Conservation (phyloP, 2,888 invertebrate genomes). For the Ferrisia virgata region DNA sequence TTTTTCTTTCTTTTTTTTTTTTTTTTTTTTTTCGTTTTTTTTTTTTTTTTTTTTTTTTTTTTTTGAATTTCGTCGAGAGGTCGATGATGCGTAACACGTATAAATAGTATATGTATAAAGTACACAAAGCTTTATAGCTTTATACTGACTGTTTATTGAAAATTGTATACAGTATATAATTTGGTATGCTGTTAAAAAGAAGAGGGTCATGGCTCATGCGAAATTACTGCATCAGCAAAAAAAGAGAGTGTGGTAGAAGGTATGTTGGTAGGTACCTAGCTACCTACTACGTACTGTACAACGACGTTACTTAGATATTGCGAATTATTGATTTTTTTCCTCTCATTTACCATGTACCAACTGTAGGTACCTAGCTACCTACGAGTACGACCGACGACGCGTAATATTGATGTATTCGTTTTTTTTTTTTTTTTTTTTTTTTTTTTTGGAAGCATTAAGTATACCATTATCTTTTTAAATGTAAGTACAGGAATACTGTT, state of each 20-base stretch:
- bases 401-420: no score
- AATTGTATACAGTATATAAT: neutral
- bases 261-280: neutral
- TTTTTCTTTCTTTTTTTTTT: neutral
- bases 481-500: no score
- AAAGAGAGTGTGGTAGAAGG: no score
- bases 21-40: neutral
- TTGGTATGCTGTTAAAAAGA: neutral
- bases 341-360: no score
- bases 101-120: neutral
- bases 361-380: neutral
- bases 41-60: neutral
- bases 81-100: neutral
- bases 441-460: no score
- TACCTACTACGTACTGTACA: no score
- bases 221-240: neutral
- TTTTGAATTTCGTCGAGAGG: neutral
- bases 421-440: no score
- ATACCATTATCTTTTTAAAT: no score
- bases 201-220: conserved; percentile 23
- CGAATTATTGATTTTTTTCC: conserved; percentile 16
- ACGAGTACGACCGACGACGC: no score
- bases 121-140: neutral
- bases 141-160: no score
- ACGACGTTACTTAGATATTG: neutral